Conservation (phyloP, 2,888 invertebrate genomes). For the Eugnorisma glareosa region DNA sequence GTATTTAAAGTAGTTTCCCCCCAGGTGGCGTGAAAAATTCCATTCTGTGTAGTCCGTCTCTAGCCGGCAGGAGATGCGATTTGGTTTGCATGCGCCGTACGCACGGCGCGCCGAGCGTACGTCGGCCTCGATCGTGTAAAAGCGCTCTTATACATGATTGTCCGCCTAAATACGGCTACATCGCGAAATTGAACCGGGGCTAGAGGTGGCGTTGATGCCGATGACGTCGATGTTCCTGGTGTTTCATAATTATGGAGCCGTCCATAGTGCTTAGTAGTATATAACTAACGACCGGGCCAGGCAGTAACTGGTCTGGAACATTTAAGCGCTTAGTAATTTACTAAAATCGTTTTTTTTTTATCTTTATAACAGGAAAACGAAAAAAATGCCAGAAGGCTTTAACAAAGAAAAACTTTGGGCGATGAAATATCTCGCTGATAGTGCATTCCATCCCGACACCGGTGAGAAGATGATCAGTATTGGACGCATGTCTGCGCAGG, state of each 20-base stretch:
- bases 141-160: neutral
- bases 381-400: conserved; percentile 90
- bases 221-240: neutral
- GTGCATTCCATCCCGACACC: conserved; percentile 99
- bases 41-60: neutral
- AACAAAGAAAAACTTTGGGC: conserved; percentile 96
- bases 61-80: neutral
- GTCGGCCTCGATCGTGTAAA: neutral
- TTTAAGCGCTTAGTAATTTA: neutral
- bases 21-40: no score
- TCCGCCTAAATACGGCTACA: neutral
- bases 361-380: conserved; percentile 73
- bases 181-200: neutral
- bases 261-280: neutral
- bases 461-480: conserved; percentile 98
- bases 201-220: neutral
- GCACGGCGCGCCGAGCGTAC: neutral
- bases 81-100: neutral
- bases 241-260: neutral
- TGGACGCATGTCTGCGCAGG: conserved; percentile 99
- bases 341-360: neutral
- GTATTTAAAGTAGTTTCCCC: no score
- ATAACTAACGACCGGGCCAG: neutral
- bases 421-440: conserved; percentile 98
- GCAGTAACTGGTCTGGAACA: neutral